phyloP scores from a whole-genome alignment of 2,888 invertebrate species.

The Acrocyrtus sp. region DNA sequence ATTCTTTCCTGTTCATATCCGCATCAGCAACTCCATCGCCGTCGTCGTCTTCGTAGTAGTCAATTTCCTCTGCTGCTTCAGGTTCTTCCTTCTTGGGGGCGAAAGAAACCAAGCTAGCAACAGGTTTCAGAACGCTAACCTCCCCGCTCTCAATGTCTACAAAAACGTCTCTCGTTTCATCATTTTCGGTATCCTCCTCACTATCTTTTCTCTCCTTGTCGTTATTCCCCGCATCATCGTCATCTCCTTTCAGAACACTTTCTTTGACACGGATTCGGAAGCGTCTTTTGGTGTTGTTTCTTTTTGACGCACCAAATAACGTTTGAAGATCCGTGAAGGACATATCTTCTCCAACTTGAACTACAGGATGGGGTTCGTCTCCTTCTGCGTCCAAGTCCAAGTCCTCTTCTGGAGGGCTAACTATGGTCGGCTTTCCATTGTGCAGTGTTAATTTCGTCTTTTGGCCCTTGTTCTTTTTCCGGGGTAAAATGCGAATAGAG shows the following conservation, averaged over 20 bases:
- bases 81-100: conserved; percentile 48
- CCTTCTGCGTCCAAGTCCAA: conserved; percentile 23
- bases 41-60: conserved; percentile 52
- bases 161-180: conserved; percentile 52
- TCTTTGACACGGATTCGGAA: conserved; percentile 35
- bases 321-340: conserved; percentile 53
- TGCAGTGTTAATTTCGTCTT: conserved; percentile 37
- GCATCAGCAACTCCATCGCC: conserved; percentile 37
- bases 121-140: conserved; percentile 60
- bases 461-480: conserved; percentile 26
- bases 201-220: conserved; percentile 15
- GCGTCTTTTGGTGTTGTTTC: conserved; percentile 16
- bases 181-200: conserved; percentile 40
- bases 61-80: conserved; percentile 39
- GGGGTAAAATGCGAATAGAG: conserved; percentile 32
- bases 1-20: conserved; percentile 46
- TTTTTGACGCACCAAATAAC: conserved; percentile 25
- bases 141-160: conserved; percentile 62
- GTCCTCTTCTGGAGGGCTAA: conserved; percentile 4
- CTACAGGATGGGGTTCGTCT: conserved; percentile 37
- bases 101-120: conserved; percentile 58
- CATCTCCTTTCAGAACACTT: conserved; percentile 10
- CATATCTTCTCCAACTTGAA: conserved; percentile 59
- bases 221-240: conserved; percentile 5
- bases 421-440: conserved; percentile 49